Conservation (phyloP, 2,113 vertebrate genomes). For the Tychaedon coryphoeus region DNA sequence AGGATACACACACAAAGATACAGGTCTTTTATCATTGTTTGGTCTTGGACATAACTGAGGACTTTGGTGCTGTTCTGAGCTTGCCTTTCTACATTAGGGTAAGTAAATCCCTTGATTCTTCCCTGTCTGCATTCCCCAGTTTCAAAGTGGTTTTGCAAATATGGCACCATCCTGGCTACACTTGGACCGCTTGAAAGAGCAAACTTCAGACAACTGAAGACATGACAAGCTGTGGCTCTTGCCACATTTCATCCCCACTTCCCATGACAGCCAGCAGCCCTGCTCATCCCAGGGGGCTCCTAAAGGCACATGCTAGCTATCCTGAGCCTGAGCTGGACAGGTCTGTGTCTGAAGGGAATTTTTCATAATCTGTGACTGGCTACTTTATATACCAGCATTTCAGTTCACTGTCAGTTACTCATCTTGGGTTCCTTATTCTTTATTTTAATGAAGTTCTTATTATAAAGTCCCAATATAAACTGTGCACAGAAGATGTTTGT, state of each 20-base stretch:
- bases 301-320: not conserved
- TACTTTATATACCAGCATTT: not conserved
- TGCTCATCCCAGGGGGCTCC: not conserved
- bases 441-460: not conserved
- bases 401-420: not conserved
- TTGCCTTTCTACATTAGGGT: not conserved
- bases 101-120: not conserved
- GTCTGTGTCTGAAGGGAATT: not conserved
- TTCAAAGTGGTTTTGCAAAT: not conserved
- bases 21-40: not conserved
- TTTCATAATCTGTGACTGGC: not conserved
- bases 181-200: not conserved
- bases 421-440: not conserved
- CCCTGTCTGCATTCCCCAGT: not conserved
- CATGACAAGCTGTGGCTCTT: not conserved
- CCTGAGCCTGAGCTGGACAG: not conserved
- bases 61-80: fast-evolving
- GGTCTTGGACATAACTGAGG: not conserved
- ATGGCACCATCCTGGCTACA: not conserved
- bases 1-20: not conserved
- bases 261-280: not conserved
- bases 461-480: not conserved
- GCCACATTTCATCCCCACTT: not conserved
- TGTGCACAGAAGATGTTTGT: not conserved
- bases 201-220: not conserved